Conservation (phyloP, 2,888 invertebrate species). For the Mythimna lalbum region DNA sequence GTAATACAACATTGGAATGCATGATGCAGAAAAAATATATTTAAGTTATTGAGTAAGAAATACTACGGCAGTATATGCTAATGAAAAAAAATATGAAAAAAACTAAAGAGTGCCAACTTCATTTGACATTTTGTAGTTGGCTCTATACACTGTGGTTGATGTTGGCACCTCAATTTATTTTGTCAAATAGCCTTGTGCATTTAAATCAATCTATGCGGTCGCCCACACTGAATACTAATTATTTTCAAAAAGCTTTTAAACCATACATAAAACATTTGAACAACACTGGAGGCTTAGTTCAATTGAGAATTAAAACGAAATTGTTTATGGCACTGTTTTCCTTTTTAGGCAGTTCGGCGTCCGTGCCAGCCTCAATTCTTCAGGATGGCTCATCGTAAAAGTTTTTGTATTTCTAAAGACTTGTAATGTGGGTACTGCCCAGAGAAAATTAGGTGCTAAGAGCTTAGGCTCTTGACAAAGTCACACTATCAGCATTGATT, state of each 20-base stretch:
- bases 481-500: neutral
- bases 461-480: conserved; percentile 12
- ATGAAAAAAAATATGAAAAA: neutral
- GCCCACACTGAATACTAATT: neutral
- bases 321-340: conserved; percentile 67
- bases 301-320: conserved; percentile 44
- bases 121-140: neutral
- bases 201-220: conserved; percentile 15
- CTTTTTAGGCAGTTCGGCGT: conserved; percentile 31
- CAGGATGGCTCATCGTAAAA: conserved; percentile 21
- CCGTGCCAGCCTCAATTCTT: conserved; percentile 30
- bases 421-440: conserved; percentile 21
- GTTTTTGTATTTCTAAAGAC: conserved; percentile 20
- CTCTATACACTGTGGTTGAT: neutral
- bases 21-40: conserved; percentile 18
- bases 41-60: conserved; percentile 16
- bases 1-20: conserved; percentile 53
- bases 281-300: conserved; percentile 14
- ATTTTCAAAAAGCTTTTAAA: conserved; percentile 5
- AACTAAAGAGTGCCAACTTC: neutral
- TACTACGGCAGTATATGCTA: conserved; percentile 28
- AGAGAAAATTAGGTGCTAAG: conserved; percentile 43
- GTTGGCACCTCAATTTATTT: neutral
- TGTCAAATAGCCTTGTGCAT: neutral
- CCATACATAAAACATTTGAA: conserved; percentile 19